Conservation (phyloP, 2,113 vertebrate species). For the Dolichallabes microphthalmus region DNA sequence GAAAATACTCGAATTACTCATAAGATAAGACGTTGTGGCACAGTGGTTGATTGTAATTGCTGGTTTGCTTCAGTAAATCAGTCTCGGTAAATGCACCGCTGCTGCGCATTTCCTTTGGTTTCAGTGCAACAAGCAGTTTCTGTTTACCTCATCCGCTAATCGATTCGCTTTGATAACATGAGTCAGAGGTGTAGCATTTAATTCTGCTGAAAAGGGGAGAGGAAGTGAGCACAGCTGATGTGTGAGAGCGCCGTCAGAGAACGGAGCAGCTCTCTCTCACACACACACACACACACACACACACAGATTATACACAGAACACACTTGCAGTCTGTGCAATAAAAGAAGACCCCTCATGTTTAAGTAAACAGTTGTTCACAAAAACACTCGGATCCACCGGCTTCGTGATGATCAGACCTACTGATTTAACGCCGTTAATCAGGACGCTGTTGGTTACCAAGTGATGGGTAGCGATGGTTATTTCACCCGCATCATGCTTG, state of each 20-base stretch:
- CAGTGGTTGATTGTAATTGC: background rate
- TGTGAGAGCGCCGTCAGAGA: slow-evolving; percentile 18
- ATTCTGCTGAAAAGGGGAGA: slow-evolving; percentile 29
- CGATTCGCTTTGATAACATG: slow-evolving; percentile 31
- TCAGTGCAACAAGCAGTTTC: slow-evolving; percentile 30
- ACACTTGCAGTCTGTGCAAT: background rate
- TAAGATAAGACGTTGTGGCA: background rate
- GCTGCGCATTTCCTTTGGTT: slow-evolving; percentile 33
- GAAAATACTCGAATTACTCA: background rate
- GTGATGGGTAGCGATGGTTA: too few species aligned
- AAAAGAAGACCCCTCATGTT: background rate
- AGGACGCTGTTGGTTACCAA: background rate
- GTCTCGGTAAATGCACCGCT: background rate
- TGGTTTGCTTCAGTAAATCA: background rate
- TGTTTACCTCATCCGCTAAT: slow-evolving; percentile 31
- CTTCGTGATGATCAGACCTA: background rate
- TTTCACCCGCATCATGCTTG: background rate
- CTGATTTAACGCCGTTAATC: background rate
- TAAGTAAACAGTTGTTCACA: background rate
- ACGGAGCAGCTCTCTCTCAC: background rate
- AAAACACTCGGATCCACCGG: background rate
- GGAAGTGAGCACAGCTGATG: slow-evolving; percentile 27
- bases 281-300: background rate
- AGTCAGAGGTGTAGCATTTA: slow-evolving; percentile 19
- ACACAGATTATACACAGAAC: too few species aligned